Conservation (phyloP, 2,888 invertebrate genomes). For the Drosophila ochracea region DNA sequence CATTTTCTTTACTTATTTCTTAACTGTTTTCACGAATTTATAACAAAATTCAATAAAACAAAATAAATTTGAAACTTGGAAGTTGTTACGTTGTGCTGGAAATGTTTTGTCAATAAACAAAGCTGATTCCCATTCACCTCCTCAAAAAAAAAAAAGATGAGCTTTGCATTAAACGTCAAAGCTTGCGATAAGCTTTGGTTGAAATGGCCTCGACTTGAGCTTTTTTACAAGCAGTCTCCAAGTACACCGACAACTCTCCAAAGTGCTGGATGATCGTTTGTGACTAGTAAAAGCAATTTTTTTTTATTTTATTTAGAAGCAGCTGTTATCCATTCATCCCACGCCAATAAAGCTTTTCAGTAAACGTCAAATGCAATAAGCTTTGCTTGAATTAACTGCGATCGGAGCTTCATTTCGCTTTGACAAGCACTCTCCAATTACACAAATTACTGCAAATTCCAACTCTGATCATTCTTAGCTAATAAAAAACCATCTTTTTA, state of each 20-base stretch:
- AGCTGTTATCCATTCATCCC: neutral
- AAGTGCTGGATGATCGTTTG: neutral
- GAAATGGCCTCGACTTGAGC: neutral
- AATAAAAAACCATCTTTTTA: neutral
- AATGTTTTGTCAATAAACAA: conserved; percentile 56
- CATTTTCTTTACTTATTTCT: conserved; percentile 31
- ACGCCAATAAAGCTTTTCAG: neutral
- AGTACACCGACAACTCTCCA: neutral
- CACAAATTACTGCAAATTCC: neutral
- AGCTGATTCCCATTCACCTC: conserved; percentile 1
- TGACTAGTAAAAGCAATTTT: neutral
- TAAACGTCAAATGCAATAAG: neutral
- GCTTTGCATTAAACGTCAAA: neutral
- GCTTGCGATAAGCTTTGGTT: neutral
- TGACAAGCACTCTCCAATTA: neutral
- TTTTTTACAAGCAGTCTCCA: neutral
- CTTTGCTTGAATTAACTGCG: neutral
- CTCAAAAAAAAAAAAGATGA: neutral
- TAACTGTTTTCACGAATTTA: neutral
- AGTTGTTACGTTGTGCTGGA: conserved; percentile 34
- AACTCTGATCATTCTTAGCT: neutral
- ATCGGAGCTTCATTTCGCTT: neutral
- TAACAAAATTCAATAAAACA: conserved; percentile 13
- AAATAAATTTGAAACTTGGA: conserved; percentile 2
- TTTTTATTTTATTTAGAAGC: neutral